Conservation (phyloP, 2,113 vertebrate genomes). For the Heterocephalus glaber region DNA sequence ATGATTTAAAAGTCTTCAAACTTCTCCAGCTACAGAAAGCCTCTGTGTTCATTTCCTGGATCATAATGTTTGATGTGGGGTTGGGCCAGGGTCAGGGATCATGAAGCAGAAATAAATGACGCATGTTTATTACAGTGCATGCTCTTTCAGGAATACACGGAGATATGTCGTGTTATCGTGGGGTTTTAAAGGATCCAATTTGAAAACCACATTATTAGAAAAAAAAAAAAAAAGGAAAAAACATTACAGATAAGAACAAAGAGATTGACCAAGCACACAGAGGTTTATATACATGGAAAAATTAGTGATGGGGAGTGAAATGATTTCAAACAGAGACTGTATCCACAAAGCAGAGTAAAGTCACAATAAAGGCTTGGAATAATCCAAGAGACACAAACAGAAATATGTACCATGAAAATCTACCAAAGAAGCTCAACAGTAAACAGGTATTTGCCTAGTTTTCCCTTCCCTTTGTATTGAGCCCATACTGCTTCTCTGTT, state of each 20-base stretch:
- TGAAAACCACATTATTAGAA: neutral
- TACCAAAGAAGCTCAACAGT: neutral
- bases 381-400: neutral
- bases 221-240: slow-evolving; percentile 1
- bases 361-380: neutral
- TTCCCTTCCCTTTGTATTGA: neutral
- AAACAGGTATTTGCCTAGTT: neutral
- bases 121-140: neutral
- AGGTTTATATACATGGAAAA: neutral
- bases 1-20: neutral
- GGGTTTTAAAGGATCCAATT: neutral
- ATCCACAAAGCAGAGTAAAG: neutral
- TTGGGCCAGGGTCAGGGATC: neutral
- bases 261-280: neutral
- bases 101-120: neutral
- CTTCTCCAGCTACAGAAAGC: neutral
- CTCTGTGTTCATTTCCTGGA: neutral
- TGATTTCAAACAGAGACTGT: neutral
- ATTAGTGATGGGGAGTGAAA: neutral
- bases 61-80: neutral
- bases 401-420: neutral
- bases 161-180: neutral
- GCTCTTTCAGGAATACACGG: neutral
- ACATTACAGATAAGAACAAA: neutral
- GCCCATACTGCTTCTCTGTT: neutral